Base-by-base conservation (phyloP, 2,797 vertebrate genomes). In the Lacerta viridis region DNA sequence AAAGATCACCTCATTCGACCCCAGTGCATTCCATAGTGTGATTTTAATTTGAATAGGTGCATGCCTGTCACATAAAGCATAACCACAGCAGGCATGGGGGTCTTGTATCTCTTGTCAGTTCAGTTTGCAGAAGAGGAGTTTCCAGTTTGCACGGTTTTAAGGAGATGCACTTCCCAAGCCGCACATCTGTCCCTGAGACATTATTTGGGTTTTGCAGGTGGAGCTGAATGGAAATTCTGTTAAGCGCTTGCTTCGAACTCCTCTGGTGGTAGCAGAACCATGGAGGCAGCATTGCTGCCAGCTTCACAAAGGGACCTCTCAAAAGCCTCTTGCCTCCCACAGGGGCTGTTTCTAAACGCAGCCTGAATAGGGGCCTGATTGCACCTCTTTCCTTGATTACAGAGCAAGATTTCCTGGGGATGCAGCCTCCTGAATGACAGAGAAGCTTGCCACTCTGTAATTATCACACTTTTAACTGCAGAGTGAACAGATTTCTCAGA, bases 301-400 rank as follows among this genome's bases (percentile, higher is more conserved):
- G 66, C 90, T 94, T 93, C 92, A 93, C 92, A 91, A 93, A 94
- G 92, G 88, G 74, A 88, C 78, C 85, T 90, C 90, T 95, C 90
- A 91, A 91, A 64, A 94, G 90, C 90, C 83, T 94, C 95, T 93
- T 95, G 91, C 95, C 93, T 95, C 94, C 95, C 95, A 94, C 95
- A 96, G 96, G 96, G 96, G 96, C 95, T 97, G 97, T 96, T 93
- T 93, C 96, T 95, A 97, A 97, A 96, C 66, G 83, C 92, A 96
- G 93, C 86, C 93, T 97, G 97, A 97, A 97, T 97, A 97, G 88
- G 95, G 96, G 94, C 95, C 95, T 97, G 97, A 97, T 97, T 97
- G 96, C 96, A 95, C 96, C 95, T 96, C 97, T 97, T 96, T 93
- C 92, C 96, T 95, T 97, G 97, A 97, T 97, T 97, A 96, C 95